Evolutionary conservation across 2,113 vertebrate genomes (phyloP), one percentile per base, ranked within the genome.

Genomic region (Cottus gobio): DNA sequence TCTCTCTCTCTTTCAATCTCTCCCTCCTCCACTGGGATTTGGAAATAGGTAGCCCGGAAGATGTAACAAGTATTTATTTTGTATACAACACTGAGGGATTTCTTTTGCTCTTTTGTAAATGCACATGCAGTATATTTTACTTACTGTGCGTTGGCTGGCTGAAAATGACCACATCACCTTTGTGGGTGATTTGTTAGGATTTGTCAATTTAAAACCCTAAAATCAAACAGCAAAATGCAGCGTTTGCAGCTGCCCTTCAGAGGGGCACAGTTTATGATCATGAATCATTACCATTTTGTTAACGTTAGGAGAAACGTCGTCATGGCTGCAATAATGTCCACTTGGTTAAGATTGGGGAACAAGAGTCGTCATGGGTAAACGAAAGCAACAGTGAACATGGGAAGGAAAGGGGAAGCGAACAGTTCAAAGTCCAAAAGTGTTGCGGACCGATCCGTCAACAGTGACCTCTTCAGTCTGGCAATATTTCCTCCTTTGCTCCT

Each of bases 11-110:
- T 65, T 85, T 71, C 90, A 82, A 42, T 83, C 83, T 86, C 76
- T 85, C 77, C 67, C 48, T 86, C 62, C 66, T 87, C 85, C 89
- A 30, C 79, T 80, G 91, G 90, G 91, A 90, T 90, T 92, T 91
- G 81, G 84, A 86, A 93, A 90, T 93, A 89, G 89, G 90, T 90
- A 90, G 86, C 80, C 85, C 26, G 52, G 75, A 85, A 89, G 89
- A 92, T 91, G 85, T 90, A 89, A 90, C 88, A 92, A 84, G 75
- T 85, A 86, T 91, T 86, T 90, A 89, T 91, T 91, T 89, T 88
- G 89, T 89, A 71, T 54, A 85, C 63, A 87, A 85, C 77, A 77
- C 70, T 83, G 60, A 28, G 68, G 57, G 64, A 79, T 81, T 82
- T 58, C 77, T 79, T 79, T 79, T 48, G 9, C 26, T 52, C 7